Evolutionary conservation across 2,888 invertebrate species (phyloP).

Genomic region (Plagodis pulveraria): DNA sequence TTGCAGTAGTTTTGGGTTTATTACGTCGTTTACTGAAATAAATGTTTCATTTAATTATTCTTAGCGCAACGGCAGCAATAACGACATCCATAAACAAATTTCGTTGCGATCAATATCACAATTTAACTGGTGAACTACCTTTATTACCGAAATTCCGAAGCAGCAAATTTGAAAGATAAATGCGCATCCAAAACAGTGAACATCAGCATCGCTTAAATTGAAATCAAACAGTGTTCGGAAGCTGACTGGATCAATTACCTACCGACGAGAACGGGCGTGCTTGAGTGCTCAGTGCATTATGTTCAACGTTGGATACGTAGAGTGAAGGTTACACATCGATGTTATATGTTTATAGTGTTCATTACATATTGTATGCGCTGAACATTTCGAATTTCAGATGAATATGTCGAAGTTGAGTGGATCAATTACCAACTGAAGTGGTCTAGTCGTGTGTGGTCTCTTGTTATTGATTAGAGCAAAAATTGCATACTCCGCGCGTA

Average conservation of each 20-base stretch:
- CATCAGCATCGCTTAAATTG: slow-evolving; percentile 35
- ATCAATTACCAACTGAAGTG: too few species aligned
- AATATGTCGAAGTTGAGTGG: too few species aligned
- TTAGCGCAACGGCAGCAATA: neutral
- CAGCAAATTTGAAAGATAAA: slow-evolving; percentile 33
- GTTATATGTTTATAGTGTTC: neutral
- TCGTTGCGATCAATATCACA: slow-evolving; percentile 12
- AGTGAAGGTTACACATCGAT: neutral
- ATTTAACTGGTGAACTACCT: slow-evolving; percentile 29
- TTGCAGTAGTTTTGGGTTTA: too few species aligned
- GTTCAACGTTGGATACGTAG: slow-evolving; percentile 8
- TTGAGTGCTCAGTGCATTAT: slow-evolving; percentile 16
- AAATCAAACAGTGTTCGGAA: slow-evolving; percentile 36
- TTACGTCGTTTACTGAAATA: too few species aligned
- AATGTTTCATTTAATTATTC: too few species aligned
- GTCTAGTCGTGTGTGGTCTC: too few species aligned
- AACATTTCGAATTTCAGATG: too few species aligned
- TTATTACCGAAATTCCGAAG: slow-evolving; percentile 26
- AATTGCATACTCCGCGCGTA: too few species aligned
- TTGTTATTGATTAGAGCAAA: too few species aligned
- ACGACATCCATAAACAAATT: slow-evolving; percentile 6
- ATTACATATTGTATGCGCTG: too few species aligned
- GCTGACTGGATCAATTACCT: slow-evolving; percentile 29
- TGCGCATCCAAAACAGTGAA: slow-evolving; percentile 37
- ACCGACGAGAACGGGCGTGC: slow-evolving; percentile 13